These are phyloP conservation scores for Thymelicus sylvestris DNA, from an alignment of 2,888 invertebrate genomes.

Conservation along the genomic window DNA sequence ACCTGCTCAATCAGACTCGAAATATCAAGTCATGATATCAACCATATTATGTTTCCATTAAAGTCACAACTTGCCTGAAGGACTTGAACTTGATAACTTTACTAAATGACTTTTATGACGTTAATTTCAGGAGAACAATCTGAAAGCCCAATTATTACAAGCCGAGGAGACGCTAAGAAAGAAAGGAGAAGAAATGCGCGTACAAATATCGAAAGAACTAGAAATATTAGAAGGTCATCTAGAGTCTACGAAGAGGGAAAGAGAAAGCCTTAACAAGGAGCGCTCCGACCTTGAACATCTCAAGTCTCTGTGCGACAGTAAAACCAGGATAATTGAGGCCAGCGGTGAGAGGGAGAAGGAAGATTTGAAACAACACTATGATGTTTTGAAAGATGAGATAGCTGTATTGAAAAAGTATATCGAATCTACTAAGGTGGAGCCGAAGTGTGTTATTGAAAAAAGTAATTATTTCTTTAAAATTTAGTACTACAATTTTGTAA, in stretches of 20 bases:
- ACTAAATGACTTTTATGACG: no score
- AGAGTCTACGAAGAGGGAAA: constrained; percentile 62
- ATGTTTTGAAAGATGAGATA: constrained; percentile 62
- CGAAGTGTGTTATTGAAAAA: constrained; percentile 59
- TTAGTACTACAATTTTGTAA: no score
- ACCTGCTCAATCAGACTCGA: no score
- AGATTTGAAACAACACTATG: constrained; percentile 56
- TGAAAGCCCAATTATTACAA: constrained; percentile 62
- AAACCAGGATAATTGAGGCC: constrained; percentile 35
- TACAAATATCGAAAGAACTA: constrained; percentile 67
- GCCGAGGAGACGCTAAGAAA: constrained; percentile 61
- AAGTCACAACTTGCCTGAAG: no score
- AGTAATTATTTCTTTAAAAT: constrained; percentile 52
- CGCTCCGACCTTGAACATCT: constrained; percentile 54
- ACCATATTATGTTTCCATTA: no score
- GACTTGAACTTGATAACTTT: no score
- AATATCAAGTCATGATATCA: no score
- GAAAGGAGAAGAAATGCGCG: constrained; percentile 70
- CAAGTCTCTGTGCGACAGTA: constrained; percentile 45
- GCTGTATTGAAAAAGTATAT: constrained; percentile 58
- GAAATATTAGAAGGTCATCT: constrained; percentile 59
- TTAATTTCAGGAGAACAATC: constrained; percentile 60
- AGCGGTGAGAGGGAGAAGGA: constrained; percentile 44
- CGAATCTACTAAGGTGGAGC: constrained; percentile 51
- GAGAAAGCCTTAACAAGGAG: constrained; percentile 63